Evolutionary conservation across 1,140 invertebrate genomes (phyloP), one percentile per base, ranked within the genome.

Genomic region (Hycleus phaleratus): DNA sequence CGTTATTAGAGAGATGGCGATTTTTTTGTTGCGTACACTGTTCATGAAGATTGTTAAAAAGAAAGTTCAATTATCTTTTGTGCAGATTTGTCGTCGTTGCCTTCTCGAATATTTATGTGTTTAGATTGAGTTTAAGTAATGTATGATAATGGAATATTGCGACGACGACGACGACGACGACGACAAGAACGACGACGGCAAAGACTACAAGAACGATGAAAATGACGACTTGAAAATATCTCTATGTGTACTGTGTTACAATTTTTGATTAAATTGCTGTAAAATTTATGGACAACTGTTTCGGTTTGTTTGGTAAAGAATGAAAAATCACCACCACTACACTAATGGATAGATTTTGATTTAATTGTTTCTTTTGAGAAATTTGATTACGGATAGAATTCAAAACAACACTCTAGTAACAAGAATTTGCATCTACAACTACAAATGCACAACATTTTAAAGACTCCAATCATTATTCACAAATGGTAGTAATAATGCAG

Each of bases 201-300:
- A 32, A 4, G 32, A 32, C 32, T 4, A 32, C 32, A 7, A 32
- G 4, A 32, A 7, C 32, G 32, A 32, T 32, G 32, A 32, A 60
- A 59, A 60, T 49, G 43, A 56, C 53, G 58, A 59, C 58, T 59
- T 59, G 58, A 42, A 59, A 59, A 55, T 49, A 59, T 59, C 58
- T 59, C 58, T 50, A 32, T 32, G 32, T 32, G 40, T 42, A 42
- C 42, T 42, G 46, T 54, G 54, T 52, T 59, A 55, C 62, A 61
- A 60, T 64, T 64, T 64, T 66, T 66, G 65, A 66, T 66, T 66
- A 66, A 66, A 66, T 66, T 66, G 65, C 65, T 64, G 57, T 62
- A 56, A 55, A 64, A 64, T 64, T 64, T 64, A 64, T 59, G 54
- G 53, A 52, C 26, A 26, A 18, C 25, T 18, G 11, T 48, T 48